Evolutionary conservation across 2,888 invertebrate genomes (phyloP).

Genomic region (Drosophila flavopinicola): DNA sequence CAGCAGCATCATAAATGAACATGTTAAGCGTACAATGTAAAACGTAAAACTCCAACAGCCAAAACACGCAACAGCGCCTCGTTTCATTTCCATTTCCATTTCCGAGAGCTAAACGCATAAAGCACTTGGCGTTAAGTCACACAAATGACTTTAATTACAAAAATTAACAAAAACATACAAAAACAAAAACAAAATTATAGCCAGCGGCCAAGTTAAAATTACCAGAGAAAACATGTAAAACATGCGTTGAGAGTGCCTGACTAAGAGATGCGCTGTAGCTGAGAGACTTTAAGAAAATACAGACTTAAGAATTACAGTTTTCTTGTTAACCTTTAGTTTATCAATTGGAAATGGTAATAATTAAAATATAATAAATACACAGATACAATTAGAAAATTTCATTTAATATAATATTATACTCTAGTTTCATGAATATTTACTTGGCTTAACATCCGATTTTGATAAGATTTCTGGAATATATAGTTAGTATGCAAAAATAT

Average conservation of each 20-base stretch:
- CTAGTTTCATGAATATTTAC: too few species aligned
- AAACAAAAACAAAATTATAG: slow-evolving; percentile 30
- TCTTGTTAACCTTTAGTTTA: too few species aligned
- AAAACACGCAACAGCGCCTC: slow-evolving; percentile 24
- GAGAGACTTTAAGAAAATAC: too few species aligned
- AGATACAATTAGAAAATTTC: too few species aligned
- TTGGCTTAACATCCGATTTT: too few species aligned
- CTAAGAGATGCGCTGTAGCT: slow-evolving; percentile 13
- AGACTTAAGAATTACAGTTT: neutral
- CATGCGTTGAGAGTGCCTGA: neutral
- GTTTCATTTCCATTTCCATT: too few species aligned
- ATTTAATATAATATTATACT: too few species aligned
- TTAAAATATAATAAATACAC: too few species aligned
- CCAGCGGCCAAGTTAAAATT: slow-evolving; percentile 26
- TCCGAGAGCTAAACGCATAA: slow-evolving; percentile 27
- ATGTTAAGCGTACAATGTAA: slow-evolving; percentile 17
- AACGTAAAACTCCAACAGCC: slow-evolving; percentile 7
- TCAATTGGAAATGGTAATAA: too few species aligned
- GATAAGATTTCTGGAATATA: too few species aligned
- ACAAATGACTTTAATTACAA: slow-evolving; percentile 69
- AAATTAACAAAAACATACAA: slow-evolving; percentile 31
- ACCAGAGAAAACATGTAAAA: slow-evolving; percentile 30
- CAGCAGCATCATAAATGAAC: slow-evolving; percentile 31
- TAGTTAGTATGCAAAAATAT: too few species aligned
- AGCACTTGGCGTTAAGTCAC: slow-evolving; percentile 58